Conservation (phyloP, 2,888 invertebrate genomes). For the Phengaris alcon region DNA sequence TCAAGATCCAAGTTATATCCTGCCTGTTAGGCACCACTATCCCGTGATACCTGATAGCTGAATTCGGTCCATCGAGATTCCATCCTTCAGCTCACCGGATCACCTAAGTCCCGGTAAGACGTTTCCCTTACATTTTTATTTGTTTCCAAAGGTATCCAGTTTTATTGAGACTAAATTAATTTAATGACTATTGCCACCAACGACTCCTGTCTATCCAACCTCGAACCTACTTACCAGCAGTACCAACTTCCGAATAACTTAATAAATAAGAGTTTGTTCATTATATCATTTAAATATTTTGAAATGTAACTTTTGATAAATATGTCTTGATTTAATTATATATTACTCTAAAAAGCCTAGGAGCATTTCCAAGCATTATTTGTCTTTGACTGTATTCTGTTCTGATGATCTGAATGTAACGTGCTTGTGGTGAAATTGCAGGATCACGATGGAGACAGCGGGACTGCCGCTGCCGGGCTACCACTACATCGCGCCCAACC, state of each 20-base stretch:
- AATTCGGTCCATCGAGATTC: constrained; percentile 69
- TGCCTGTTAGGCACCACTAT: constrained; percentile 68
- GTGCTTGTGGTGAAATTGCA: constrained; percentile 70
- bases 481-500: constrained; percentile 95
- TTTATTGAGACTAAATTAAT: constrained; percentile 29
- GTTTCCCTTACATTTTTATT: constrained; percentile 72
- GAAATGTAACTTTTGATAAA: neutral
- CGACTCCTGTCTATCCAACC: constrained; percentile 24
- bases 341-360: neutral
- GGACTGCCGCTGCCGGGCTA: constrained; percentile 94
- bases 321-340: neutral
- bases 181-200: constrained; percentile 11
- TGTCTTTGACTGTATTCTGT: neutral
- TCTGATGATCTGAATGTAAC: neutral
- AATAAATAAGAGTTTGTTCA: neutral
- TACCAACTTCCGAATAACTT: constrained; percentile 6
- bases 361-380: neutral
- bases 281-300: neutral
- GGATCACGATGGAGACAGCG: constrained; percentile 97
- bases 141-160: constrained; percentile 62
- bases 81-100: constrained; percentile 76
- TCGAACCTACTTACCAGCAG: constrained; percentile 21
- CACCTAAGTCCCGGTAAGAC: constrained; percentile 77
- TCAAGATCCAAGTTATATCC: constrained; percentile 76
- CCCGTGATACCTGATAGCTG: constrained; percentile 72